Conservation (phyloP, 1,140 invertebrate genomes). For the Probaryconus sp. region DNA sequence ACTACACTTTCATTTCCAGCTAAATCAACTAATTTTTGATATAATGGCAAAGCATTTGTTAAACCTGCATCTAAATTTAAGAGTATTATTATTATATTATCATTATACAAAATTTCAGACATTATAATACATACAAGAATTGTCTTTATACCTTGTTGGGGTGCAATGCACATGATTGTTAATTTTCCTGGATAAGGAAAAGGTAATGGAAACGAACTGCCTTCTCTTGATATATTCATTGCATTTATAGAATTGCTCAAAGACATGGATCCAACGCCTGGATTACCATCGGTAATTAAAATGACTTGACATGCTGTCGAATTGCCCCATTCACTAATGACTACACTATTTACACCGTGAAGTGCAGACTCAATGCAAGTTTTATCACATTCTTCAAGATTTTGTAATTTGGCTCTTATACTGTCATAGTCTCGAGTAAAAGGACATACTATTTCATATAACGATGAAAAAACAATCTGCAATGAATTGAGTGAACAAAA, state of each 20-base stretch:
- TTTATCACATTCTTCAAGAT: constrained; percentile 89
- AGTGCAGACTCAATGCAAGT: constrained; percentile 89
- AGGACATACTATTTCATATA: constrained; percentile 86
- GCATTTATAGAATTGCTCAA: constrained; percentile 78
- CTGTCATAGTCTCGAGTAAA: constrained; percentile 92
- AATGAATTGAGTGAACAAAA: constrained; percentile 46
- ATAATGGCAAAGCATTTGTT: constrained; percentile 66
- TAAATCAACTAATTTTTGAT: constrained; percentile 79
- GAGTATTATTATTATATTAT: constrained; percentile 6
- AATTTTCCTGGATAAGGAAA: constrained; percentile 91
- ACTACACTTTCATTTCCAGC: constrained; percentile 83
- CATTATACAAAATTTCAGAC: no score
- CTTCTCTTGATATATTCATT: constrained; percentile 68
- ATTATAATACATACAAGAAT: no score
- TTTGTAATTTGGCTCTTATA: constrained; percentile 85
- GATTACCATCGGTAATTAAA: constrained; percentile 89
- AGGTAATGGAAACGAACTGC: constrained; percentile 83
- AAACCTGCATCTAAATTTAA: constrained; percentile 67
- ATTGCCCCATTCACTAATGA: constrained; percentile 91
- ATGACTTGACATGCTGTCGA: constrained; percentile 88
- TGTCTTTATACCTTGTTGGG: constrained; percentile 78
- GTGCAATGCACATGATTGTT: constrained; percentile 85
- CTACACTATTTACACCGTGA: constrained; percentile 85
- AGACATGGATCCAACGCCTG: constrained; percentile 83
- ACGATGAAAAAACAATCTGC: constrained; percentile 87